Evolutionary conservation across 2,888 invertebrate species (phyloP).

Genomic region (Alviniconcha strummeri): DNA sequence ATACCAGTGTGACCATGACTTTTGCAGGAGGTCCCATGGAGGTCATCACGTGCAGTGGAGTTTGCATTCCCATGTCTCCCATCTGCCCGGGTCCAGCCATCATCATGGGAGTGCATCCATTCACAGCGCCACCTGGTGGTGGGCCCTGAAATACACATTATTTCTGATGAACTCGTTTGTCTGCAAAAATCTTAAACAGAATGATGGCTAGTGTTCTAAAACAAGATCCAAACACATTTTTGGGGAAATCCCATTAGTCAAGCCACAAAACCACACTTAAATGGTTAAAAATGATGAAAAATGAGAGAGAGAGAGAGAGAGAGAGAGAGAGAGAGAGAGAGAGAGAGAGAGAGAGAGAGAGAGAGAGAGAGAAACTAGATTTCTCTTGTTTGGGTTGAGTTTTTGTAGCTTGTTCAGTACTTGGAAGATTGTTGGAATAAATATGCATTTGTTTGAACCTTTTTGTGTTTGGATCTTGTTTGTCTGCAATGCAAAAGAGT

Average conservation of each 20-base stretch:
- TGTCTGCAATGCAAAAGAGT: no score
- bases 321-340: background rate
- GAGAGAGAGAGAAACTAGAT: background rate
- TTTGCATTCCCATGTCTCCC: constrained; percentile 19
- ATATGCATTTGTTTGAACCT: no score
- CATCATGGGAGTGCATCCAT: constrained; percentile 30
- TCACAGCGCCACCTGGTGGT: constrained; percentile 17
- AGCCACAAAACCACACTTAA: no score
- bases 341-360: background rate
- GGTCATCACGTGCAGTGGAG: constrained; percentile 22
- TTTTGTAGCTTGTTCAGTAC: no score
- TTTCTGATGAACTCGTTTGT: no score
- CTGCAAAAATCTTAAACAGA: no score
- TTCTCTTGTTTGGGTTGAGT: no score
- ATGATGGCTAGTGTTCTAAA: no score
- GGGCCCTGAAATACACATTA: background rate
- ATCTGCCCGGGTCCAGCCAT: constrained; percentile 23
- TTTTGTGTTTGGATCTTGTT: no score
- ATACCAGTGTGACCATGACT: constrained; percentile 26
- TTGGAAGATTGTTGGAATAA: no score
- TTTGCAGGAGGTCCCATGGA: constrained; percentile 26
- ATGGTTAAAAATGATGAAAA: background rate
- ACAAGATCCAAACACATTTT: no score
- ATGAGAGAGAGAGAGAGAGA: background rate
- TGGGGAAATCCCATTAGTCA: no score